Base-by-base conservation (phyloP, 2,797 vertebrate species). In the Macroramphosus scolopax region DNA sequence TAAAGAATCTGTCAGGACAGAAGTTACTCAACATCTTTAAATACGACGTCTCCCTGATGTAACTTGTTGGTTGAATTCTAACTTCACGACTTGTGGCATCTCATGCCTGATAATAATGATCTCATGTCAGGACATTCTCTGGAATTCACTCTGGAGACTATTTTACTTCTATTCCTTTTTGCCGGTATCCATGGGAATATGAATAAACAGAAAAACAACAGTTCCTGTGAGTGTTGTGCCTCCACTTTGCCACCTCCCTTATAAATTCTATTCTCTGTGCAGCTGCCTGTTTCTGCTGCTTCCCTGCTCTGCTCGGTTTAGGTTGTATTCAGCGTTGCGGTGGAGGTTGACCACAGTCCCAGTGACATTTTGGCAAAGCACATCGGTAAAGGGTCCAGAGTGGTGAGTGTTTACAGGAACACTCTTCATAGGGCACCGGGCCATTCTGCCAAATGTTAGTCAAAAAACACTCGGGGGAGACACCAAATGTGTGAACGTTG, bases 391-490 rank as follows among this genome's bases (percentile, higher is more conserved):
- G 64, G 63, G 77, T 77, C 77, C 78, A 48, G 64, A 41, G 67
- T 32, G 64, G 61, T 46, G 67, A 74, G 72, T 82, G 78, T 86
- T 88, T 87, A 83, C 81, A 45, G 81, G 83, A 88, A 88, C 63
- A 44, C 76, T 84, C 50, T 59, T 64, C 75, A 63, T 63, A 53
- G 79, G 78, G 82, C 82, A 71, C 33, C 2, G n/a, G 59, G 76
- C 83, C 78, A 81, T 46, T 5, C 39, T 53, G 67, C 74, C 78
- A 75, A 80, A 80, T 78, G 74, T 81, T 76, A 39, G 62, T 63
- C 54, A 65, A 66, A 71, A 68, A 69, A 69, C 52, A 46, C 36
- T 51, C 39, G 54, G 26, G 56, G 51, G 58, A 60, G 53, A 57
- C 51, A 66, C 35, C n/a, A 26, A 43, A 50, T 2, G 51, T 64